Base-by-base conservation (phyloP, 2,888 invertebrate genomes). In the Busseola fusca region DNA sequence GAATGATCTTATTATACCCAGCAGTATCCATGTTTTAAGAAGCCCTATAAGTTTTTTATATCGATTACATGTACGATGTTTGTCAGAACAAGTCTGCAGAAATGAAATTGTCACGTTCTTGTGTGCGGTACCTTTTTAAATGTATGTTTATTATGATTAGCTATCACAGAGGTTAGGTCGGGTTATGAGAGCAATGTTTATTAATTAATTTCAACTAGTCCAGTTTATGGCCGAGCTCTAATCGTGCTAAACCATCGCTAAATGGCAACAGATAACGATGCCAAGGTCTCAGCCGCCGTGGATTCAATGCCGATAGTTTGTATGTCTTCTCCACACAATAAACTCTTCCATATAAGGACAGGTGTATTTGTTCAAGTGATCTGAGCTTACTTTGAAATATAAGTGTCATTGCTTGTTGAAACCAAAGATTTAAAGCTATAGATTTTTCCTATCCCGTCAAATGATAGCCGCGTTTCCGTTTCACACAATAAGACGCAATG, bases 181-280 rank as follows among this genome's bases (percentile, higher is more conserved):
- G 21, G 42, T 16, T 34, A 52, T n/a, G 34, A 27, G 6, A 45
- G 27, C 18, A 37, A 18, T 70, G 10, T 57, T 52, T 50, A 76
- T 67, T 25, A 40, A 52, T 42, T 9, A 42, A 37, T 68, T 72
- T n/a, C 59, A 77, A 65, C 60, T 81, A 68, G 78, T 68, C 16
- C 76, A 80, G 54, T 72, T 75, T 59, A 72, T 77, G 70, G 48
- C 66, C 69, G 57, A 54, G 34, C 34, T 72, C 74, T 80, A 91
- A 91, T 91, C 85, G 86, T 85, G 85, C 82, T 87, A 89, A 90
- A 87, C 42, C 37, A 81, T 76, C 25, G 84, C 86, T 87, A 87
- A 89, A 74, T 84, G 76, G 80, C 81, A 59, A 80, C 66, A 84
- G 87, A 87, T 88, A 91, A 89, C 82, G 86, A 87, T 89, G 92